These are phyloP conservation scores for Ictalurus punctatus DNA, from an alignment of 2,113 vertebrate genomes.

Conservation along the genomic window DNA sequence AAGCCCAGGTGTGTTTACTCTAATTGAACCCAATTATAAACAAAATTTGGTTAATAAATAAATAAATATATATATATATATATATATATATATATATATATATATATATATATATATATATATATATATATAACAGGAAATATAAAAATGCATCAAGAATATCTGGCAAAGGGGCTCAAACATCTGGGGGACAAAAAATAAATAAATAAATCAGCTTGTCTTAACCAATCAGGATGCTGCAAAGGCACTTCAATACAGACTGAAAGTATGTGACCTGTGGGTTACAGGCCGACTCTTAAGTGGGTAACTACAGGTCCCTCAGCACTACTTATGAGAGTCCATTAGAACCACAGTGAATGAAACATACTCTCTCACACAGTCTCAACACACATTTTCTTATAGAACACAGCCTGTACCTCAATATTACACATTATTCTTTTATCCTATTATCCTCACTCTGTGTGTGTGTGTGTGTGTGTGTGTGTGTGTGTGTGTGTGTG, in stretches of 20 bases:
- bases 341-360: conserved; percentile 8
- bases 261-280: conserved; percentile 55
- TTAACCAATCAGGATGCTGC: not conserved
- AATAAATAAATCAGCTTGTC: not conserved
- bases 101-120: not conserved
- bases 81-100: not conserved
- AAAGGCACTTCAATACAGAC: conserved; percentile 18
- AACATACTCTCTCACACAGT: not conserved
- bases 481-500: not conserved
- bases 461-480: conserved; percentile 8
- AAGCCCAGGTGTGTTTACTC: not conserved
- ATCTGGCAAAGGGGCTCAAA: not conserved
- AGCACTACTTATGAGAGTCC: conserved; percentile 49
- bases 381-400: not conserved
- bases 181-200: not conserved
- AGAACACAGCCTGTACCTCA: not conserved
- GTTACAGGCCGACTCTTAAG: conserved; percentile 10
- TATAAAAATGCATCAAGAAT: not conserved
- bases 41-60: not conserved
- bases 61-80: not conserved
- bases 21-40: not conserved
- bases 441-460: not conserved
- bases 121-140: not conserved
- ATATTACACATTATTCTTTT: conserved; percentile 5
- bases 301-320: conserved; percentile 50